phyloP scores from a whole-genome alignment of 2,797 vertebrate species.

The Sebastes elongatus region DNA sequence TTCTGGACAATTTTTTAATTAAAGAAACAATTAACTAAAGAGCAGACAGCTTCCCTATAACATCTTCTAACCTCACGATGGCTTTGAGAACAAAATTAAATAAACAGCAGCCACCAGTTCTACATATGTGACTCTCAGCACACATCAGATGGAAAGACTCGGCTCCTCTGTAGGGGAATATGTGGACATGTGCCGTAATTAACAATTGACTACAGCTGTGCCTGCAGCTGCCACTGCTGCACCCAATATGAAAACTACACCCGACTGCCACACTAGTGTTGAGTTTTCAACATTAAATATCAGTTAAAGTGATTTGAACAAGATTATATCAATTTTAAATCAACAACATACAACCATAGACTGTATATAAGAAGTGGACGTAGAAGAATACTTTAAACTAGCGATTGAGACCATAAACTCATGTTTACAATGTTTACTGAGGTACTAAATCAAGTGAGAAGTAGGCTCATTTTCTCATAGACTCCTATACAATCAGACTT shows the following conservation, averaged over 20 bases:
- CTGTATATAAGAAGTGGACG: no score
- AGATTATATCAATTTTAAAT: background rate
- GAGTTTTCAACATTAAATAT: background rate
- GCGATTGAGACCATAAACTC: no score
- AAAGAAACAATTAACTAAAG: background rate
- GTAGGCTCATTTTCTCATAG: no score
- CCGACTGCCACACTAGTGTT: background rate
- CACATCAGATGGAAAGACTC: background rate
- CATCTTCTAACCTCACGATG: background rate
- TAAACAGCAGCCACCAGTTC: background rate
- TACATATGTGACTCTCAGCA: background rate
- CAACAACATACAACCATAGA: background rate
- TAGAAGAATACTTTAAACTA: no score
- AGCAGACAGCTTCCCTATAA: background rate
- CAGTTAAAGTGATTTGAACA: background rate
- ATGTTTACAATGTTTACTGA: no score
- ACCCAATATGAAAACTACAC: background rate
- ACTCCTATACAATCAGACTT: no score
- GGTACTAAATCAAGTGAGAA: no score
- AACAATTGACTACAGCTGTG: constrained; percentile 12
- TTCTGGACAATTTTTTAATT: background rate
- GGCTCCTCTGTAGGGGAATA: background rate
- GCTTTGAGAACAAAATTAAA: background rate
- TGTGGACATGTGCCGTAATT: constrained; percentile 22
- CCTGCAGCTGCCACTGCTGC: constrained; percentile 25